A percentile compares a stretch with the other conserved stretches of the same genome.
Conservation (phyloP, 2,113 vertebrate genomes). For the Mesoclemmys tuberculata region DNA sequence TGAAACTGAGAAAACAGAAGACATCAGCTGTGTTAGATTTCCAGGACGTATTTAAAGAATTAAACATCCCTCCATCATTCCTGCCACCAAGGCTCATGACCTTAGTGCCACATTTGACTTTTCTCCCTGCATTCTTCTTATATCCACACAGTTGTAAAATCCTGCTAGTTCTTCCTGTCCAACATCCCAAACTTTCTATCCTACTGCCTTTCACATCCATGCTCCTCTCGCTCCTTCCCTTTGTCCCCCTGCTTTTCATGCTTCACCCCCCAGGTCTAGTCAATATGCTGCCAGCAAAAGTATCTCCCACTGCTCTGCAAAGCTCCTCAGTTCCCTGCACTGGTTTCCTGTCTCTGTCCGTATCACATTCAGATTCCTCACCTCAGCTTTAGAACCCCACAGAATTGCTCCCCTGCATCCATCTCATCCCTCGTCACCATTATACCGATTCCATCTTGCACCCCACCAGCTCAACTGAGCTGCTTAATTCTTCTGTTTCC, state of each 20-base stretch:
- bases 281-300: neutral
- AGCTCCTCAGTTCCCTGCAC: neutral
- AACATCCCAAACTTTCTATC: neutral
- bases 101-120: neutral
- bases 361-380: neutral
- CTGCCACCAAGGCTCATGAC: neutral
- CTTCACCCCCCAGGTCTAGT: neutral
- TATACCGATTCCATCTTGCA: neutral
- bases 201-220: neutral
- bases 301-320: neutral
- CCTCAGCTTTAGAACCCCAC: neutral
- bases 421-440: neutral
- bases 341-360: neutral
- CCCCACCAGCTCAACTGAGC: neutral
- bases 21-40: neutral
- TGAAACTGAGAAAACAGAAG: neutral
- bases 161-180: neutral
- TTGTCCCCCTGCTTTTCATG: neutral
- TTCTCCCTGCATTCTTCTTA: neutral
- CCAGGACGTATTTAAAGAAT: neutral
- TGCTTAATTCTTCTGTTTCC: neutral
- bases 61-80: neutral
- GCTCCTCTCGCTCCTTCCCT: neutral
- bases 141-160: neutral
- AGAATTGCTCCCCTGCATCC: neutral